A percentile compares a stretch with the other conserved stretches of the same genome.
Conservation (phyloP, 2,888 invertebrate genomes). For the Xanthorhoe designata region DNA sequence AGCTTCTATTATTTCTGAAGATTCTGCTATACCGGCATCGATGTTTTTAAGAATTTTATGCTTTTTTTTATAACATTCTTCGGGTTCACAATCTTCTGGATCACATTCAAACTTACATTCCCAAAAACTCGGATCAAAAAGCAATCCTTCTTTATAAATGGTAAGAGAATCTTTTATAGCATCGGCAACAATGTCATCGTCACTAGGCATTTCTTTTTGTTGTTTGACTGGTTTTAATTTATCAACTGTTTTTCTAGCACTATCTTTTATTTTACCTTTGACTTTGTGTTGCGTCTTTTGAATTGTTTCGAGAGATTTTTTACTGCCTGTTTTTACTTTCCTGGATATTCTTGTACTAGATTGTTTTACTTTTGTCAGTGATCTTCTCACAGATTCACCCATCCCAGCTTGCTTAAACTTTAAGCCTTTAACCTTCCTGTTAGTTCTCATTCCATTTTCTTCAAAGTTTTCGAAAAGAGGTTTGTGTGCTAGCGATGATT, state of each 20-base stretch:
- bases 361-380: slow-evolving; percentile 49
- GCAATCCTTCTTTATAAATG: slow-evolving; percentile 52
- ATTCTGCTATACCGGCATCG: neutral
- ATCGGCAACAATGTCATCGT: slow-evolving; percentile 16
- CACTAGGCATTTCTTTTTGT: neutral
- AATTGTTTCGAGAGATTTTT: slow-evolving; percentile 15
- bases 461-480: slow-evolving; percentile 10
- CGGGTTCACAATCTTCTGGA: slow-evolving; percentile 51
- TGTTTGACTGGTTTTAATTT: neutral
- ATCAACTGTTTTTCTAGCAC: slow-evolving; percentile 9
- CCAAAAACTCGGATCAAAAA: slow-evolving; percentile 46
- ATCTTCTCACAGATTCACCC: slow-evolving; percentile 41
- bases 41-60: slow-evolving; percentile 12
- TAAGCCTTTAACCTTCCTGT: slow-evolving; percentile 14
- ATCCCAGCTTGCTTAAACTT: slow-evolving; percentile 21
- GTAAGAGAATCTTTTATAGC: slow-evolving; percentile 53
- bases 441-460: slow-evolving; percentile 11
- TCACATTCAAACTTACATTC: slow-evolving; percentile 53
- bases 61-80: slow-evolving; percentile 49
- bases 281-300: slow-evolving; percentile 3
- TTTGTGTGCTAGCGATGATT: slow-evolving; percentile 28
- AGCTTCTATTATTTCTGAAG: neutral
- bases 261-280: slow-evolving; percentile 19
- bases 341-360: slow-evolving; percentile 8
- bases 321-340: slow-evolving; percentile 10